Conservation (phyloP, 2,113 vertebrate species). For the Lycocorax pyrrhopterus region DNA sequence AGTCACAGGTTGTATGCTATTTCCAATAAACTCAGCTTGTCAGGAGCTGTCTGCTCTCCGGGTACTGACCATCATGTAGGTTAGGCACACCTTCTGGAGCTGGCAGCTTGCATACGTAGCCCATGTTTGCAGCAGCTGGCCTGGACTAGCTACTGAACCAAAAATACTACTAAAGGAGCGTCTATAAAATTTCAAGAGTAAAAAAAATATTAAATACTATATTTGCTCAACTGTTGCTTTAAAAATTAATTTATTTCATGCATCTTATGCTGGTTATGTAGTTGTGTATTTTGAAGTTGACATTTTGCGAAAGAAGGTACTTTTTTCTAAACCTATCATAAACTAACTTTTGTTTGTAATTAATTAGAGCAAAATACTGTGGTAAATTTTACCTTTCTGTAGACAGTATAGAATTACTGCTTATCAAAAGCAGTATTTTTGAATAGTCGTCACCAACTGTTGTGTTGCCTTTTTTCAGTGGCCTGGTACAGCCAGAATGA, state of each 20-base stretch:
- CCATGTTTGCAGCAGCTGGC: not conserved
- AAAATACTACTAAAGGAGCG: not conserved
- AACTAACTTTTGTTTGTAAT: not conserved
- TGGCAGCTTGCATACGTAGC: rapidly evolving
- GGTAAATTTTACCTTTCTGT: not conserved
- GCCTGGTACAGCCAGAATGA: not conserved
- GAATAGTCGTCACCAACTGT: not conserved
- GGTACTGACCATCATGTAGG: not conserved
- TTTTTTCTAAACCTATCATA: not conserved
- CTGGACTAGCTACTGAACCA: not conserved
- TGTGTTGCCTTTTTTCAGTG: not conserved
- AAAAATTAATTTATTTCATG: not conserved
- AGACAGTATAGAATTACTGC: not conserved
- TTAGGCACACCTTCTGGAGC: not conserved
- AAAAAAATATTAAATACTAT: not conserved
- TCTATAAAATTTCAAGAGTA: not conserved
- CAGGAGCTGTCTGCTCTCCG: not conserved
- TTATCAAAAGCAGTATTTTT: not conserved
- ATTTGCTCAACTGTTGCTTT: not conserved
- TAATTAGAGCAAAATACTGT: not conserved
- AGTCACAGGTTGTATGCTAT: not conserved
- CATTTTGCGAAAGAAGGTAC: not conserved
- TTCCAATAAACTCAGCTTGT: not conserved
- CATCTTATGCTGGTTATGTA: not conserved
- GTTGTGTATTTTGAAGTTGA: not conserved